These are phyloP conservation scores for Sitta carolinensis DNA, from an alignment of 2,797 vertebrate genomes.

Conservation along the genomic window DNA sequence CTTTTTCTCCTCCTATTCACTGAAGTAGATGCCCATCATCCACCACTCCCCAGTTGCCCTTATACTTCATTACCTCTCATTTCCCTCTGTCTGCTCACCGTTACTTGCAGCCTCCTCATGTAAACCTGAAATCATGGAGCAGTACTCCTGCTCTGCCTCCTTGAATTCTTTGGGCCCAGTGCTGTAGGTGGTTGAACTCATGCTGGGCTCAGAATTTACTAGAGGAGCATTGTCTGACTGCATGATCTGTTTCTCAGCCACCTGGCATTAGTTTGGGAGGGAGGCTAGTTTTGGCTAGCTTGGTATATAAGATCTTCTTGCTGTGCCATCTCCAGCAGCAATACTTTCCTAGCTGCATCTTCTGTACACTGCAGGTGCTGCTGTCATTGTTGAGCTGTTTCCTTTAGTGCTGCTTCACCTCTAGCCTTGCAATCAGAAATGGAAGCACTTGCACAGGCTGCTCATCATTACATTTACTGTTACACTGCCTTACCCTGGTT, in stretches of 20 bases:
- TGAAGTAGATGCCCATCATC: neutral
- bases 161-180: neutral
- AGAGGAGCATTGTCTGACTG: neutral
- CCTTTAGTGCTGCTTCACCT: neutral
- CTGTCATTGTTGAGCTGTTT: neutral
- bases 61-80: neutral
- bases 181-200: neutral
- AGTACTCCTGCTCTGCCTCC: neutral
- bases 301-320: neutral
- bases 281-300: neutral
- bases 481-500: neutral
- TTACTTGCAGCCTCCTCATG: neutral
- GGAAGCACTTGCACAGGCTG: neutral
- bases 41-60: neutral
- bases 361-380: neutral
- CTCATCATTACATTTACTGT: neutral
- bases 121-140: neutral
- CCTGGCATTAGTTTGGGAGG: neutral
- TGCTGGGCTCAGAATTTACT: neutral
- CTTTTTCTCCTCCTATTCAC: neutral
- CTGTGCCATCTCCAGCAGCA: neutral
- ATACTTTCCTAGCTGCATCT: neutral
- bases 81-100: neutral
- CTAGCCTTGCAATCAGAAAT: neutral
- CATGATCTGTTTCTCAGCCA: neutral